Conservation (phyloP, 2,888 invertebrate genomes). For the Scrobipalpa atriplicella region DNA sequence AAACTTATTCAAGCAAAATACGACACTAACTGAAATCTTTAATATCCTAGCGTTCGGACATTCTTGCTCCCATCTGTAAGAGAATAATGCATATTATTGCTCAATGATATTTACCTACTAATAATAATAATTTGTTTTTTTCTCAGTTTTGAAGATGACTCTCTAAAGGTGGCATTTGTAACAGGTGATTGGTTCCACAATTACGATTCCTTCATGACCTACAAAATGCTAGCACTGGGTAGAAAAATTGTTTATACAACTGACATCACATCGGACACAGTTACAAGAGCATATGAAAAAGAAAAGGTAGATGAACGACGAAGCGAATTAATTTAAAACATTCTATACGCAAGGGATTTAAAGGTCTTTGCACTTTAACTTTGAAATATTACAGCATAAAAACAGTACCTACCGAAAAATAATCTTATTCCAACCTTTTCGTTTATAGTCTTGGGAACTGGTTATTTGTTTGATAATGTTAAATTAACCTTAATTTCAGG, state of each 20-base stretch:
- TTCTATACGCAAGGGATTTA: neutral
- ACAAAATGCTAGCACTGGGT: conserved; percentile 59
- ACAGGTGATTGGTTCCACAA: conserved; percentile 67
- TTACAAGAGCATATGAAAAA: conserved; percentile 51
- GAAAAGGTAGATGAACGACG: conserved; percentile 45
- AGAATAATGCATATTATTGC: neutral
- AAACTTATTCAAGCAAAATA: no score
- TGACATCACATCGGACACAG: conserved; percentile 38
- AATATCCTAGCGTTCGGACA: no score
- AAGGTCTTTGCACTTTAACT: neutral
- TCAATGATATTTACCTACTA: neutral
- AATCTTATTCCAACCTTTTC: neutral
- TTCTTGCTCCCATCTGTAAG: neutral
- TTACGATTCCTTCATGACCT: conserved; percentile 65
- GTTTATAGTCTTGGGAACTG: no score
- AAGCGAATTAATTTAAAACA: neutral
- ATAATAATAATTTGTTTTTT: conserved; percentile 4
- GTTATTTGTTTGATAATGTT: neutral
- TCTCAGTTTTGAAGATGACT: conserved; percentile 55
- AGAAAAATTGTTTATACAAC: conserved; percentile 57
- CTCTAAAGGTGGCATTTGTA: conserved; percentile 53
- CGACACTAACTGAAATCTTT: no score
- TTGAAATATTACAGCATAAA: no score
- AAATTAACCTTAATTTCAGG: conserved; percentile 40
- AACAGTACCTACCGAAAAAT: neutral